These are phyloP conservation scores for Hestina assimilis DNA, from an alignment of 1,140 invertebrate species.

Conservation along the genomic window DNA sequence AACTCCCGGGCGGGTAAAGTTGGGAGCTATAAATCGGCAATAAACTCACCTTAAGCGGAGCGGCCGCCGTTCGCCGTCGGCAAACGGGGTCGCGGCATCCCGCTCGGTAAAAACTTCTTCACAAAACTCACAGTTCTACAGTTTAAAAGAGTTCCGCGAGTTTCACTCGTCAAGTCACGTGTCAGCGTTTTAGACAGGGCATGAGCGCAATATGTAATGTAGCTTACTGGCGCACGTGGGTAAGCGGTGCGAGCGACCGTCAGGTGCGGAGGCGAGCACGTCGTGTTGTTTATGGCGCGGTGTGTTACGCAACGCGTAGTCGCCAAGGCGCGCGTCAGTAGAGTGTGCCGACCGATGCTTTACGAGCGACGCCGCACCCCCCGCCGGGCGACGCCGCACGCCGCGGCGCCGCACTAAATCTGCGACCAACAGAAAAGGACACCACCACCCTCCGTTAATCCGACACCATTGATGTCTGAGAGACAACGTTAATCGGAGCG, in stretches of 20 bases:
- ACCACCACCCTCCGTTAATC: slow-evolving; percentile 69
- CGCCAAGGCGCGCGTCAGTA: slow-evolving; percentile 75
- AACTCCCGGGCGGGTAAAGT: slow-evolving; percentile 47
- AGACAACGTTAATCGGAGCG: slow-evolving; percentile 67
- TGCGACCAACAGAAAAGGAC: slow-evolving; percentile 71
- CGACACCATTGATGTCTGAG: slow-evolving; percentile 66
- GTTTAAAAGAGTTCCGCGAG: slow-evolving; percentile 51
- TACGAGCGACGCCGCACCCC: slow-evolving; percentile 73
- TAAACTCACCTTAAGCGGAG: slow-evolving; percentile 75
- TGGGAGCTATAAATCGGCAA: slow-evolving; percentile 69
- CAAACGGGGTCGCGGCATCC: slow-evolving; percentile 63
- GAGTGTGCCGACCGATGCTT: slow-evolving; percentile 78
- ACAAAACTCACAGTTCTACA: slow-evolving; percentile 68
- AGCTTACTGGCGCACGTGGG: slow-evolving; percentile 55
- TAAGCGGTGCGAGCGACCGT: slow-evolving; percentile 34
- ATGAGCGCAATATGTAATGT: slow-evolving; percentile 74
- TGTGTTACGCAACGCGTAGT: slow-evolving; percentile 76
- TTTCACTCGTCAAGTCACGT: slow-evolving; percentile 73
- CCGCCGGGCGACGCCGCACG: slow-evolving; percentile 63
- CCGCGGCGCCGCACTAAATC: slow-evolving; percentile 76
- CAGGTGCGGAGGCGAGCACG: slow-evolving; percentile 56
- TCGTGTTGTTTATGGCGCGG: slow-evolving; percentile 72
- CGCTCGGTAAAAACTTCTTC: slow-evolving; percentile 63
- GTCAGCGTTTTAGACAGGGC: slow-evolving; percentile 67
- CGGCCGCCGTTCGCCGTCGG: slow-evolving; percentile 69